Conservation (phyloP, 2,797 vertebrate genomes). For the Tolypeutes matacus region DNA sequence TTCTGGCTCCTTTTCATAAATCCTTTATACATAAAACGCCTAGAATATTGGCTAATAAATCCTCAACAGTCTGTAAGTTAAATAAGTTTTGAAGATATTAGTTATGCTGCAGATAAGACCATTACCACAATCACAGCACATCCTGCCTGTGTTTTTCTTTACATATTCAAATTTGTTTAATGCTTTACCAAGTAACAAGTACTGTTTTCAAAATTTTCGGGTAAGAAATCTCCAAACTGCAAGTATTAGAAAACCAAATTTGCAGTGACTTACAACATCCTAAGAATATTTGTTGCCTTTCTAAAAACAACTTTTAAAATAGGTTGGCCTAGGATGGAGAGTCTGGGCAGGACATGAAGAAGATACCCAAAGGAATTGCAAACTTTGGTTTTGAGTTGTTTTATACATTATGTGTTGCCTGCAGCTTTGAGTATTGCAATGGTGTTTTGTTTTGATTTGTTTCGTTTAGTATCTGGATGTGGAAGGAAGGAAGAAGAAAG, state of each 20-base stretch:
- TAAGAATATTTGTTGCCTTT: background rate
- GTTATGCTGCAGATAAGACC: background rate
- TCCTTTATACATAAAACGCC: background rate
- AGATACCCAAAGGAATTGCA: background rate
- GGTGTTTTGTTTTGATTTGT: background rate
- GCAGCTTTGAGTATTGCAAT: background rate
- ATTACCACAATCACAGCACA: background rate
- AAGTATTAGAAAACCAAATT: background rate
- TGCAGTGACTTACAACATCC: background rate
- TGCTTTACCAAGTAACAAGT: background rate
- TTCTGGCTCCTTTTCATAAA: background rate
- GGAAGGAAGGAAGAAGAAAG: background rate
- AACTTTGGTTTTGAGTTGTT: background rate
- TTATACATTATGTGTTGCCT: background rate
- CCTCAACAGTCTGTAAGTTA: background rate
- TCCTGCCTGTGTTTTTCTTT: background rate
- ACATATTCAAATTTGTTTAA: background rate
- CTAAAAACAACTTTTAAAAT: background rate
- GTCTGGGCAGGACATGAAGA: background rate
- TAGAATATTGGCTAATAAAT: background rate
- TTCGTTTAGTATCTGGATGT: background rate
- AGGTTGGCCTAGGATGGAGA: background rate
- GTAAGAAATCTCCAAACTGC: background rate
- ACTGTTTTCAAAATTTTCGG: background rate
- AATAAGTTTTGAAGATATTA: background rate